Evolutionary conservation across 2,113 vertebrate genomes (phyloP).

Genomic region (Odocoileus hemionus): DNA sequence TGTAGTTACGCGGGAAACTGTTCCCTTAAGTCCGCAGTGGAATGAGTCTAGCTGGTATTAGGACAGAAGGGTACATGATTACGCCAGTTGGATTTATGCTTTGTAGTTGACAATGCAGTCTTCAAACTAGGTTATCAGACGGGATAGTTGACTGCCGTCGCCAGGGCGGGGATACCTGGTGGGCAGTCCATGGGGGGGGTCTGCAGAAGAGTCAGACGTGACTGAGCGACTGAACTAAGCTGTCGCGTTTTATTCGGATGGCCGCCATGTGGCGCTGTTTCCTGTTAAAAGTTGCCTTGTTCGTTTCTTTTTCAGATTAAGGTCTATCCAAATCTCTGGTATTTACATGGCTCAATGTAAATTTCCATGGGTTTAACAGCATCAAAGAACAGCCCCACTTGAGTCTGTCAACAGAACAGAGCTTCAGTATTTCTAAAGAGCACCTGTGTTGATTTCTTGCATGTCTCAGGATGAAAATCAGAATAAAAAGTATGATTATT

Average conservation of each 20-base stretch:
- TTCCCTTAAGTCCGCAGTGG: background rate
- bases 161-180: background rate
- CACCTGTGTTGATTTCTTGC: background rate
- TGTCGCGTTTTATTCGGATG: background rate
- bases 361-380: background rate
- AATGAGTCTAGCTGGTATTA: background rate
- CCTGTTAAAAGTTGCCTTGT: slow-evolving; percentile 57
- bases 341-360: background rate
- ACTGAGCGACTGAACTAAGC: rapidly evolving
- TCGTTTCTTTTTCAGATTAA: background rate
- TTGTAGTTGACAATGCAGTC: background rate
- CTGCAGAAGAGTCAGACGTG: background rate
- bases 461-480: background rate
- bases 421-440: background rate
- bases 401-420: background rate
- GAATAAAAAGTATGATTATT: background rate
- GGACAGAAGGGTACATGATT: background rate
- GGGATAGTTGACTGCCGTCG: rapidly evolving
- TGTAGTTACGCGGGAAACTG: background rate
- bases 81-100: background rate
- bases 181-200: background rate
- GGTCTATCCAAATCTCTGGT: background rate
- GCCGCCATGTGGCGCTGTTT: slow-evolving; percentile 79
- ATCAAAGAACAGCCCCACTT: background rate
- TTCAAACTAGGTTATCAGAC: background rate